phyloP scores from a whole-genome alignment of 2,888 invertebrate species.

The Mylabris sibirica region DNA sequence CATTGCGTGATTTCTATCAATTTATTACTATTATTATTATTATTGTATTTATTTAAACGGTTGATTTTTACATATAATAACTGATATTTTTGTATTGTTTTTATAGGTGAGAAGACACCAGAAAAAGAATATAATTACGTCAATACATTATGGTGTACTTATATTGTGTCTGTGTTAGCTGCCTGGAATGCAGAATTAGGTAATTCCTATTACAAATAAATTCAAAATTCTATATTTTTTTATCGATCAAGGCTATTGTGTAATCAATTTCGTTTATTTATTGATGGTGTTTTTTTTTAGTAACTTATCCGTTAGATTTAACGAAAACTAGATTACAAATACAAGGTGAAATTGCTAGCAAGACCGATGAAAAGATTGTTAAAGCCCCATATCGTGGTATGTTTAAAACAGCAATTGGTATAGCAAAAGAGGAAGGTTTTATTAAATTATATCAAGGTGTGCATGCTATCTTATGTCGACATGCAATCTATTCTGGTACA shows the following conservation, averaged over 20 bases:
- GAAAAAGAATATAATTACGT: slow-evolving; percentile 55
- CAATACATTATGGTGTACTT: slow-evolving; percentile 64
- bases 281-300: slow-evolving; percentile 66
- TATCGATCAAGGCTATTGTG: slow-evolving; percentile 1
- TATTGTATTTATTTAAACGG: not conserved
- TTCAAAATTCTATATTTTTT: not conserved
- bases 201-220: slow-evolving; percentile 51
- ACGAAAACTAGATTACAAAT: slow-evolving; percentile 94
- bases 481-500: slow-evolving; percentile 84
- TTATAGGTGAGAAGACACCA: slow-evolving; percentile 44
- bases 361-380: slow-evolving; percentile 63
- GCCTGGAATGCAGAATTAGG: slow-evolving; percentile 77
- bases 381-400: slow-evolving; percentile 79
- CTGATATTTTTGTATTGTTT: not conserved
- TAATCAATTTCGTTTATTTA: not conserved
- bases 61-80: not conserved
- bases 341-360: slow-evolving; percentile 79
- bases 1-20: not conserved
- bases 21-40: not conserved
- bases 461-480: slow-evolving; percentile 86
- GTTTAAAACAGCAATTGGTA: slow-evolving; percentile 81
- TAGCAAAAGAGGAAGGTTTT: slow-evolving; percentile 84
- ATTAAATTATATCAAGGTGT: slow-evolving; percentile 87
- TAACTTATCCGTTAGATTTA: slow-evolving; percentile 92
- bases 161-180: slow-evolving; percentile 73